phyloP scores from a whole-genome alignment of 2,113 vertebrate genomes.

The Manacus vitellinus region DNA sequence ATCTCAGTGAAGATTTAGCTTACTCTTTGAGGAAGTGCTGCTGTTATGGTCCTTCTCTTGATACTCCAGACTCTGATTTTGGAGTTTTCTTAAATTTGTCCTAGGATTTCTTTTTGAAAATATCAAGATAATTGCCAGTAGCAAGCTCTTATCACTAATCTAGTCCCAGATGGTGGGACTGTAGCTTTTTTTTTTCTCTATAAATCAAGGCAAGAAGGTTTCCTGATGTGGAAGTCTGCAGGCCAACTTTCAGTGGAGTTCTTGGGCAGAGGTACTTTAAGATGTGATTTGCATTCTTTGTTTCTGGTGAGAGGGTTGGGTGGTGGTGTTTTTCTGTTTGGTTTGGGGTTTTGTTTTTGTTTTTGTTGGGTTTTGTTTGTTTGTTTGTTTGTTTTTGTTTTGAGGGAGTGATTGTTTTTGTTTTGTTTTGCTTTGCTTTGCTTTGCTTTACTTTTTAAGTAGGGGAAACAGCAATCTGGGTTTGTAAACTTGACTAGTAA shows the following conservation, averaged over 20 bases:
- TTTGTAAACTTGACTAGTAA: background rate
- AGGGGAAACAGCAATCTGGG: background rate
- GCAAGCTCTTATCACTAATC: background rate
- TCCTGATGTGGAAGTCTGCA: background rate
- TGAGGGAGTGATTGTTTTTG: too few relatives aligned
- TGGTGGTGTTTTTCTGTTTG: background rate
- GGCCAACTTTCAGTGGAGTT: background rate
- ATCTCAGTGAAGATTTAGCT: background rate
- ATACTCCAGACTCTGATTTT: background rate
- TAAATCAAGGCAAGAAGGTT: background rate
- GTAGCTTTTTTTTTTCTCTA: background rate
- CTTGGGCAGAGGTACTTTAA: background rate
- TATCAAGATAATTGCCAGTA: background rate
- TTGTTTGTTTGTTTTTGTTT: background rate
- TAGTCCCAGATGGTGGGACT: background rate
- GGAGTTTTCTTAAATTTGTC: background rate
- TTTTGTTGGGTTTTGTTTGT: too few relatives aligned
- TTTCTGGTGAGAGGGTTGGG: background rate
- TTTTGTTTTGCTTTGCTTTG: too few relatives aligned
- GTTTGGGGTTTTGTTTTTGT: background rate
- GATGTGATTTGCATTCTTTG: background rate
- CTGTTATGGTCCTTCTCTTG: background rate
- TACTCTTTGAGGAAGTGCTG: background rate
- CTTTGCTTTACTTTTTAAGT: background rate
- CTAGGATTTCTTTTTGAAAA: background rate